A percentile compares a stretch with the other conserved stretches of the same genome.
phyloP scores from a whole-genome alignment of 2,113 vertebrate genomes.

The Sorex fumeus region DNA sequence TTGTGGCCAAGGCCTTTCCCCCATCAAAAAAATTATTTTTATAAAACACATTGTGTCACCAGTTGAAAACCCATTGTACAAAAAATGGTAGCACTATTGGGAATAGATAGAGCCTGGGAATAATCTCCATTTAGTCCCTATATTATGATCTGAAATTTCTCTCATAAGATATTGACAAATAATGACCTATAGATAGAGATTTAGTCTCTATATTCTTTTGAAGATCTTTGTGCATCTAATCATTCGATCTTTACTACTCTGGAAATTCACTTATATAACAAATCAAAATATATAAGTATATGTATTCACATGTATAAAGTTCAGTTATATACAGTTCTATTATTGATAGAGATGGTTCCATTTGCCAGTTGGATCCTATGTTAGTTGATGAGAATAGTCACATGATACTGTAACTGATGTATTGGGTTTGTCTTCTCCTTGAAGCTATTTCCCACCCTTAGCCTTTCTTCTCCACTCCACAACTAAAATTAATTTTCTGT shows the following conservation, averaged over 20 bases:
- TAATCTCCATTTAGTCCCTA: not conserved
- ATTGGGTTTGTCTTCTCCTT: not conserved
- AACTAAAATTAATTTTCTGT: conserved; percentile 42
- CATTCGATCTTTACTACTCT: conserved; percentile 16
- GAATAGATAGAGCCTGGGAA: accelerated
- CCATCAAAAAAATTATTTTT: too few relatives aligned
- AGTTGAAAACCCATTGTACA: not conserved
- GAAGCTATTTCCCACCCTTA: not conserved
- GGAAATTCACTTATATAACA: too few relatives aligned
- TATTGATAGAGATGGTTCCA: not conserved
- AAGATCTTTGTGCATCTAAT: not conserved
- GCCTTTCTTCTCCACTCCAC: not conserved
- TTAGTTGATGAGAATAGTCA: not conserved
- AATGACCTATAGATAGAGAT: not conserved
- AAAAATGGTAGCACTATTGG: not conserved
- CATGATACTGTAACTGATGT: conserved; percentile 2
- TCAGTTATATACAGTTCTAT: not conserved
- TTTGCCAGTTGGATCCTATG: not conserved
- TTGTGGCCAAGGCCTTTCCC: too few relatives aligned
- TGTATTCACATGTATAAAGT: not conserved
- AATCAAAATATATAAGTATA: too few relatives aligned
- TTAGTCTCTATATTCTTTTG: not conserved
- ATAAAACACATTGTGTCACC: too few relatives aligned
- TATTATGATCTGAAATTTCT: not conserved
- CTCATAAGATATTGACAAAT: not conserved